These are phyloP conservation scores for Sthenelais limicola DNA, from an alignment of 2,888 invertebrate species.

Conservation along the genomic window DNA sequence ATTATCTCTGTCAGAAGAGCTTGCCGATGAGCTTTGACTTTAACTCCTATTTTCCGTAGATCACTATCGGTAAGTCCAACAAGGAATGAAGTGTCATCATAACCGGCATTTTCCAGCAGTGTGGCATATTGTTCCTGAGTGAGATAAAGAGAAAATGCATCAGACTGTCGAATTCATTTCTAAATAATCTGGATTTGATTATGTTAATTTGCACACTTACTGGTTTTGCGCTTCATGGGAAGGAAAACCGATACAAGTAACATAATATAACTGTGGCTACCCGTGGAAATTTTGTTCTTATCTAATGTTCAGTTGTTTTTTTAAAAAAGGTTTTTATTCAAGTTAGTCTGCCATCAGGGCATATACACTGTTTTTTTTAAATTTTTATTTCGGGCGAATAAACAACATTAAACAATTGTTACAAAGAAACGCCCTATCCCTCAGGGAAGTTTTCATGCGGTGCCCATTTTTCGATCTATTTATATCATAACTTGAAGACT, in stretches of 20 bases:
- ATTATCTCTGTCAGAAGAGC: conserved; percentile 36
- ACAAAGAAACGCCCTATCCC: too few relatives aligned
- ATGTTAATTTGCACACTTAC: too few relatives aligned
- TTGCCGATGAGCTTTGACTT: conserved; percentile 27
- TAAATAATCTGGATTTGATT: background rate
- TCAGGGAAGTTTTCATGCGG: too few relatives aligned
- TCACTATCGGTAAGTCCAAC: conserved; percentile 44
- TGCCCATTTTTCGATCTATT: too few relatives aligned
- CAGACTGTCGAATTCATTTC: background rate
- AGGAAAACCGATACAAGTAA: background rate
- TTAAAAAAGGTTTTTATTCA: too few relatives aligned
- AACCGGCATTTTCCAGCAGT: conserved; percentile 39
- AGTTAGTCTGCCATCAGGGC: too few relatives aligned
- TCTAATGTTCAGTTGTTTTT: background rate
- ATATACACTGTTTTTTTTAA: too few relatives aligned
- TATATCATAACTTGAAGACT: too few relatives aligned
- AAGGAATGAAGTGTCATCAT: conserved; percentile 46
- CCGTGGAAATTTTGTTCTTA: background rate
- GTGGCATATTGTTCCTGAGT: conserved; percentile 33
- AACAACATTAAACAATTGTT: too few relatives aligned
- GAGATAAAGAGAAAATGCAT: background rate
- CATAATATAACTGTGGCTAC: background rate
- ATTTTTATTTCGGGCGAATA: too few relatives aligned
- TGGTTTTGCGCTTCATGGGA: background rate
- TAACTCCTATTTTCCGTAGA: conserved; percentile 32